Evolutionary conservation across 2,888 invertebrate genomes (phyloP).

Genomic region (Mythimna lalbum): DNA sequence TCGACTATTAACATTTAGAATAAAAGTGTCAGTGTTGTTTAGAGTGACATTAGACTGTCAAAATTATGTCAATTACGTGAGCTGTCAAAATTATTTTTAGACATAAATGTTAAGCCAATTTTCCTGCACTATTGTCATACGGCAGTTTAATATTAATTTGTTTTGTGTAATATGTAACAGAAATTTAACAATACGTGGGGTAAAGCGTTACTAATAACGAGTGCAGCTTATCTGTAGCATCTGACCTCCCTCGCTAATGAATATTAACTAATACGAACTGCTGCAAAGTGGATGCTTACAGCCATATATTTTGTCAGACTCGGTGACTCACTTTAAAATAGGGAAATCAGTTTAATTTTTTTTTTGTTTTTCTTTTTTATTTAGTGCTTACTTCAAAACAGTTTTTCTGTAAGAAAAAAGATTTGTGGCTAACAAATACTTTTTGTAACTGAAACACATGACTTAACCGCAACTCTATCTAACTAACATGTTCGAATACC

Average conservation of each 20-base stretch:
- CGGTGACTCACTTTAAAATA: constrained; percentile 80
- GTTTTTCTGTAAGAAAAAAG: neutral
- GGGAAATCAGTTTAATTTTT: constrained; percentile 32
- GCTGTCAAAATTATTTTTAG: constrained; percentile 10
- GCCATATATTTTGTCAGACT: constrained; percentile 73
- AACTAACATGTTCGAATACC: neutral
- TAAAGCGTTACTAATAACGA: constrained; percentile 62
- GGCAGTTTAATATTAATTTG: constrained; percentile 29
- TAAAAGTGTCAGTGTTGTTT: constrained; percentile 14
- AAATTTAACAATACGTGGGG: constrained; percentile 55
- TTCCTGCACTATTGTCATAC: neutral
- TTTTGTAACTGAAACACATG: too few relatives aligned
- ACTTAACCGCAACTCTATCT: too few relatives aligned
- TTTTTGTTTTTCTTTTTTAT: neutral
- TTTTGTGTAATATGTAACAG: constrained; percentile 45
- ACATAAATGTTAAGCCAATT: neutral
- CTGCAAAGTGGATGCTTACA: constrained; percentile 70
- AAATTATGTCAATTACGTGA: constrained; percentile 34
- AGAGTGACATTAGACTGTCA: constrained; percentile 27
- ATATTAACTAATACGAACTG: constrained; percentile 88
- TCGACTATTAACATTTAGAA: constrained; percentile 38
- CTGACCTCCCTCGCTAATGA: constrained; percentile 86
- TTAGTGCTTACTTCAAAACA: neutral
- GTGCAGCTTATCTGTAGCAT: constrained; percentile 79
- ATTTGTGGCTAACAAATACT: neutral